Percentiles rank a stretch among this genome's conserved stretches.
Conservation (phyloP, 2,888 invertebrate species). For the Eucriotettix oculatus region DNA sequence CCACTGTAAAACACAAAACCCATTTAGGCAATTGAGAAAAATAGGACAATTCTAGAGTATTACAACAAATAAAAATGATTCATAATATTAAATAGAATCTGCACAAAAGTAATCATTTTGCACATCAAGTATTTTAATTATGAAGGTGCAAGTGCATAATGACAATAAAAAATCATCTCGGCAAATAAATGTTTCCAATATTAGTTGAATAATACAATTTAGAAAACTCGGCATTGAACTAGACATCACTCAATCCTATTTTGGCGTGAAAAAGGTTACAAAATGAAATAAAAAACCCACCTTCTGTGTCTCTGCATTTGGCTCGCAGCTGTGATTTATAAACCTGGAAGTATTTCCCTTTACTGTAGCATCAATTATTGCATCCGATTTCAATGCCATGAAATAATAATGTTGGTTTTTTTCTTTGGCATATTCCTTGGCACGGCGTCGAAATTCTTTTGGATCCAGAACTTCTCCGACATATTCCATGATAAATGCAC, state of each 20-base stretch:
- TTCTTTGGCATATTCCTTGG: slow-evolving; percentile 74
- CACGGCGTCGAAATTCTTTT: slow-evolving; percentile 74
- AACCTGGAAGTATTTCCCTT: slow-evolving; percentile 94
- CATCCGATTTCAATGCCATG: slow-evolving; percentile 87
- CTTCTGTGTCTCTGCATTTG: slow-evolving; percentile 97
- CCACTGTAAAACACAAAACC: slow-evolving; percentile 36
- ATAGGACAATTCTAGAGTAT: neutral
- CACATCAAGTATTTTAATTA: too few relatives aligned
- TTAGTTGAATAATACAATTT: too few relatives aligned
- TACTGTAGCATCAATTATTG: slow-evolving; percentile 88
- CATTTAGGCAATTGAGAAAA: neutral
- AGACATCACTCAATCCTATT: neutral
- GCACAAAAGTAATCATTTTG: too few relatives aligned
- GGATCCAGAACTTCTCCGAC: slow-evolving; percentile 92
- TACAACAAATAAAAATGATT: too few relatives aligned
- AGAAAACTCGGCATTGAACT: too few relatives aligned
- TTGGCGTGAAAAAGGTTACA: slow-evolving; percentile 2
- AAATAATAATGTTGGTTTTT: slow-evolving; percentile 92
- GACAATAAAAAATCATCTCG: too few relatives aligned
- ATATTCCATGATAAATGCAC: slow-evolving; percentile 94
- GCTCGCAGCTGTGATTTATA: slow-evolving; percentile 98
- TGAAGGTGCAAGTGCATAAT: too few relatives aligned
- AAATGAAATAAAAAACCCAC: slow-evolving; percentile 19
- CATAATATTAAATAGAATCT: too few relatives aligned
- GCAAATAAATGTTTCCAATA: too few relatives aligned